Evolutionary conservation across 1,140 invertebrate genomes (phyloP).

Genomic region (Chelonus insularis): DNA sequence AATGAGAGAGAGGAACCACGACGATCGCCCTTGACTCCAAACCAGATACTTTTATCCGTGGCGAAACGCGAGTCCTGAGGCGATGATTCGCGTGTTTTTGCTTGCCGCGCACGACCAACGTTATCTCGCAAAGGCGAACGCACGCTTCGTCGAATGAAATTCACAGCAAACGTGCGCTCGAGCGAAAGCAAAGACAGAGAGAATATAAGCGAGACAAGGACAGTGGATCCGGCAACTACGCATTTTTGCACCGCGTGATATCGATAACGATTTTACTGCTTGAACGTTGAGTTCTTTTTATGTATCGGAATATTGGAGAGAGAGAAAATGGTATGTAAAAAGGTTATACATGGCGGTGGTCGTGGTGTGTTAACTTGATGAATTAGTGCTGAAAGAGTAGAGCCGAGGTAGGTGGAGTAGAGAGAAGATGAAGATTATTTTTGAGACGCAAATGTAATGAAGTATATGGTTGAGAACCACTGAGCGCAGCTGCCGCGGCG

Average conservation of each 20-base stretch:
- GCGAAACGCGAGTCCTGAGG: constrained; percentile 1
- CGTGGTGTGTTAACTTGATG: no score
- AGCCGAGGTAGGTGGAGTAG: no score
- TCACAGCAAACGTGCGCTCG: background rate
- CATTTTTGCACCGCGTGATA: constrained; percentile 13
- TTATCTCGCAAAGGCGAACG: constrained; percentile 13
- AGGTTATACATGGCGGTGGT: no score
- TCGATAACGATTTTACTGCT: no score
- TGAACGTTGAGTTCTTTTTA: no score
- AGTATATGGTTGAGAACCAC: constrained; percentile 44
- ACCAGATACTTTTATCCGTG: constrained; percentile 11
- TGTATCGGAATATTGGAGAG: no score
- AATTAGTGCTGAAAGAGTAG: background rate
- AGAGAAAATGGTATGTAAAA: no score
- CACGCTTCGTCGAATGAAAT: constrained; percentile 2
- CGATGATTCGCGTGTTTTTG: constrained; percentile 12
- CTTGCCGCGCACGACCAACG: background rate
- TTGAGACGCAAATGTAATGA: constrained; percentile 25
- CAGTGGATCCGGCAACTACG: background rate
- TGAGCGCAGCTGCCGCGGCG: constrained; percentile 49
- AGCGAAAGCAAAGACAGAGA: constrained; percentile 1
- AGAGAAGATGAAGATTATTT: background rate
- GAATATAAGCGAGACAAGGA: background rate
- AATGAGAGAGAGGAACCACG: constrained; percentile 14
- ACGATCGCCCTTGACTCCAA: constrained; percentile 13